These are phyloP conservation scores for Eulemur albifrons DNA, from an alignment of 2,797 vertebrate species.

Conservation along the genomic window DNA sequence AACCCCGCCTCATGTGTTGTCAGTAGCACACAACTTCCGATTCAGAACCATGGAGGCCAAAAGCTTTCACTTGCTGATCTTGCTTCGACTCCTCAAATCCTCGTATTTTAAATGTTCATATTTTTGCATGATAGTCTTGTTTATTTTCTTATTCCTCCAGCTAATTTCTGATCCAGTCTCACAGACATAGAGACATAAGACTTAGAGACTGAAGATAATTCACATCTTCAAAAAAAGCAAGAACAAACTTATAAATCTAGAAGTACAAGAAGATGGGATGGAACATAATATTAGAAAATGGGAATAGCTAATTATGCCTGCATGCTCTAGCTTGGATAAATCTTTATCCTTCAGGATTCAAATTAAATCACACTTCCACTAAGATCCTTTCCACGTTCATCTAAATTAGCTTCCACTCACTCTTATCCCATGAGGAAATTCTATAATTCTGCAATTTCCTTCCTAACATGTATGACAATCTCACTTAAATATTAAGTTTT, in stretches of 20 bases:
- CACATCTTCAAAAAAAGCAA: not conserved
- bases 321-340: not conserved
- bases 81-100: not conserved
- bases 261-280: not conserved
- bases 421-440: not conserved
- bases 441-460: not conserved
- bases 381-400: not conserved
- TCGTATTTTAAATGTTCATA: not conserved
- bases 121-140: not conserved
- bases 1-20: not conserved
- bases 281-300: not conserved
- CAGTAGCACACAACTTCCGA: not conserved
- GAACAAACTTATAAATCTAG: not conserved
- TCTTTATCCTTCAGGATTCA: not conserved
- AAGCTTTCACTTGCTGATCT: not conserved
- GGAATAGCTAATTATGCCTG: not conserved
- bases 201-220: not conserved
- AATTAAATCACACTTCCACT: not conserved
- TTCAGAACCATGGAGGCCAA: not conserved
- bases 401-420: not conserved
- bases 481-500: not conserved
- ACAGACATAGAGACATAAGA: not conserved
- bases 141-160: not conserved
- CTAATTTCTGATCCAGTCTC: not conserved
- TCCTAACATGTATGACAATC: not conserved